phyloP scores from a whole-genome alignment of 2,888 invertebrate genomes.

The Pasiphila rectangulata region DNA sequence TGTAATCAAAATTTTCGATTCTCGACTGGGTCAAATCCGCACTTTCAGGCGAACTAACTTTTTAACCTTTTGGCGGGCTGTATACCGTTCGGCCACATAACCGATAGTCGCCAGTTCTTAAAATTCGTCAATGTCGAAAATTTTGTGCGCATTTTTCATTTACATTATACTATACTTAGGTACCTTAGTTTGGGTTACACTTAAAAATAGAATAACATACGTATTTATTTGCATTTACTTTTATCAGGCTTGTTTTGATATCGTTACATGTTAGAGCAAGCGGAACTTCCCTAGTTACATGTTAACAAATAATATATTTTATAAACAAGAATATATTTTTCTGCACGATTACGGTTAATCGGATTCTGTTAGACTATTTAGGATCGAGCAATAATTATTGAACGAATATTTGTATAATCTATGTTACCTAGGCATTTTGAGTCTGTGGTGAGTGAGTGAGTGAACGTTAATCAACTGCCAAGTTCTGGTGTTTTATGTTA shows the following conservation, averaged over 20 bases:
- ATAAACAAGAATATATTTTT: slow-evolving; percentile 17
- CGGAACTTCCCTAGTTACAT: no score
- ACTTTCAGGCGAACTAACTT: no score
- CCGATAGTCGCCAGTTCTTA: no score
- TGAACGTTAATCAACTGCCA: slow-evolving; percentile 12
- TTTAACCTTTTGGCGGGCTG: no score
- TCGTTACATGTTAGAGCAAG: no score
- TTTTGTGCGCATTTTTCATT: no score
- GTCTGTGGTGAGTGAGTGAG: slow-evolving; percentile 24
- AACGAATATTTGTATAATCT: slow-evolving; percentile 24
- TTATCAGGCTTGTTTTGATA: not conserved
- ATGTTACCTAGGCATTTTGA: slow-evolving; percentile 22
- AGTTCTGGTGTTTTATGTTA: slow-evolving; percentile 16
- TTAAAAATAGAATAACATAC: not conserved
- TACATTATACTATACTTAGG: no score
- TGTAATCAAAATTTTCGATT: no score
- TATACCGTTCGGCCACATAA: no score
- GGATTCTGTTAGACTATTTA: slow-evolving; percentile 11
- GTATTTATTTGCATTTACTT: slow-evolving; percentile 7
- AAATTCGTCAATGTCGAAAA: no score
- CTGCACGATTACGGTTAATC: slow-evolving; percentile 13
- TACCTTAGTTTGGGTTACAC: not conserved
- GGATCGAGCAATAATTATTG: slow-evolving; percentile 29
- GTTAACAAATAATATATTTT: slow-evolving; percentile 17
- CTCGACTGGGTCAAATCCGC: no score